Base-by-base conservation (phyloP, 2,888 invertebrate genomes). In the Diarsia mendica region DNA sequence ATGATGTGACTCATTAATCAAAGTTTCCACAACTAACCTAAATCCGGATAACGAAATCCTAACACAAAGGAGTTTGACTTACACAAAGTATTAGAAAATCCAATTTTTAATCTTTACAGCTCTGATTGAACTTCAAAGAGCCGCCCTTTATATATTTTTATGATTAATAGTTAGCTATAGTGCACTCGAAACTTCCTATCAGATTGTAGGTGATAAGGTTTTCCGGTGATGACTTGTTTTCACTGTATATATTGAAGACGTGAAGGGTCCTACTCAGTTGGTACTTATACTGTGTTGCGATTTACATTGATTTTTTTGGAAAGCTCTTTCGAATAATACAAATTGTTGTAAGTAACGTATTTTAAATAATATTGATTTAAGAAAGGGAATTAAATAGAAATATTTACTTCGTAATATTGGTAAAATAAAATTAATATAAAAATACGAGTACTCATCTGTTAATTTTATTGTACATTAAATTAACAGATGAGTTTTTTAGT, bases 101-200 rank as follows among this genome's bases (percentile, higher is more conserved):
- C 44, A 33, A 55, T 53, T n/a, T 60, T n/a, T 76, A 74, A 85
- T 88, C 80, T 87, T 88, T 85, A 87, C 72, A 78, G 61, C 78
- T 58, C 39, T 78, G 75, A 85, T 77, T 81, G 82, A 82, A 78
- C 82, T 78, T 84, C 84, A 86, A 86, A 82, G 81, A 39, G 71
- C 80, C 85, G 85, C 49, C 60, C 39, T 28, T 71, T 86, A 74
- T 82, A 72, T 64, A 66, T 71, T 68, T 79, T 77, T 80, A 79
- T 81, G 78, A 82, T 80, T 77, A 78, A 79, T 77, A 77, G 71
- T 78, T 82, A 73, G 77, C 64, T 79, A 61, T 79, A 70, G 64
- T 64, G 73, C 77, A 77, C 80, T 88, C 70, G 51, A 75, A 76
- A 65, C 46, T 72, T 20, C 69, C n/a, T 83, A 86, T 83, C 85